Evolutionary conservation across 2,888 invertebrate genomes (phyloP).

Genomic region (Sepiola atlantica): DNA sequence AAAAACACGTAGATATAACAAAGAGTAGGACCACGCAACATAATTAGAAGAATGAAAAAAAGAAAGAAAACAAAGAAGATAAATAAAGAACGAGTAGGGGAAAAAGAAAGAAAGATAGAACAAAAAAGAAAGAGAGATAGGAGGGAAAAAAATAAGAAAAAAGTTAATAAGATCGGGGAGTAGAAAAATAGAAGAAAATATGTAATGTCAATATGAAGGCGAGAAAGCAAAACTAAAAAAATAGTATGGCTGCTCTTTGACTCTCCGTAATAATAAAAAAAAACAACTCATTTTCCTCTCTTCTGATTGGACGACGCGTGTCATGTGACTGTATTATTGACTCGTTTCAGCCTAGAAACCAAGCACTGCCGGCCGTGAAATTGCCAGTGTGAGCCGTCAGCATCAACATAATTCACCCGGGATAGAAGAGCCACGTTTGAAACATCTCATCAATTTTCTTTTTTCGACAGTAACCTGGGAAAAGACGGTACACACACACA

Average conservation of each 20-base stretch:
- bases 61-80: neutral
- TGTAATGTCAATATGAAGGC: neutral
- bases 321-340: conserved; percentile 47
- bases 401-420: neutral
- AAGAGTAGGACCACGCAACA: neutral
- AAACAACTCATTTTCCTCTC: neutral
- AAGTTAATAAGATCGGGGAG: too few relatives aligned
- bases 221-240: neutral
- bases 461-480: neutral
- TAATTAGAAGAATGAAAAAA: neutral
- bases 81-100: neutral
- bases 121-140: neutral
- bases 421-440: neutral
- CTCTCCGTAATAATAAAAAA: neutral
- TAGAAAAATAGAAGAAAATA: neutral
- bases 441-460: conserved; percentile 33
- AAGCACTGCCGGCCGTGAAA: conserved; percentile 12
- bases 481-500: neutral
- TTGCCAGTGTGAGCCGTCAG: neutral
- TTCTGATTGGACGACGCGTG: conserved; percentile 39
- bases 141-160: neutral
- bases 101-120: neutral
- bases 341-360: conserved; percentile 47
- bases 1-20: neutral
- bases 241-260: conserved; percentile 32